phyloP scores from a whole-genome alignment of 2,797 vertebrate genomes.

The Galaxias olidus region DNA sequence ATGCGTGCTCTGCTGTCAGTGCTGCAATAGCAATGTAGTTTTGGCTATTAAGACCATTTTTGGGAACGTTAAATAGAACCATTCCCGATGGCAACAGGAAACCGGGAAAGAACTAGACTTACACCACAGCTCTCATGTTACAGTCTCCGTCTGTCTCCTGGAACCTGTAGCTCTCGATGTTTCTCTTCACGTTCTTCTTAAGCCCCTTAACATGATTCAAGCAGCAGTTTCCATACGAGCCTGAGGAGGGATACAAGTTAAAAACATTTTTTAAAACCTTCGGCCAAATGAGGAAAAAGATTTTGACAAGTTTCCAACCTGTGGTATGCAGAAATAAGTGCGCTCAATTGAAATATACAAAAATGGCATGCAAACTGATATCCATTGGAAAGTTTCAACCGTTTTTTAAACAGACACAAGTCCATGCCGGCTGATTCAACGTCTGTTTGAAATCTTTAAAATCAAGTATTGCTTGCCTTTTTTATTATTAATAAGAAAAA shows the following conservation, averaged over 20 bases:
- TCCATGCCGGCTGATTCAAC: not conserved
- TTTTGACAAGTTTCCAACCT: no score
- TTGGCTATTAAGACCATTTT: no score
- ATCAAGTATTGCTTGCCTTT: not conserved
- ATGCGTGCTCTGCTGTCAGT: no score
- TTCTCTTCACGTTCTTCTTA: rapidly evolving
- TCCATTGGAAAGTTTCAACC: not conserved
- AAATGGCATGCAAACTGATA: not conserved
- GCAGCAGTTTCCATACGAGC: slow-evolving; percentile 75
- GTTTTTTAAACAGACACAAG: not conserved
- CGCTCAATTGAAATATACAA: not conserved
- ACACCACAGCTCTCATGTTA: slow-evolving; percentile 76
- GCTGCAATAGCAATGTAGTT: not conserved
- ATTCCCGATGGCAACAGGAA: no score
- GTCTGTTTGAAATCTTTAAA: not conserved
- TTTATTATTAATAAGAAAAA: not conserved
- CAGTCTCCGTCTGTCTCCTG: slow-evolving; percentile 78
- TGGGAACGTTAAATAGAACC: no score
- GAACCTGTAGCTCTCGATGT: slow-evolving; percentile 45
- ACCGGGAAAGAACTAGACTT: slow-evolving; percentile 45
- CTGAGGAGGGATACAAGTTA: slow-evolving; percentile 36
- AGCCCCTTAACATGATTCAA: slow-evolving; percentile 23
- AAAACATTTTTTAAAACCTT: no score
- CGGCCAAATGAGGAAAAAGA: no score
- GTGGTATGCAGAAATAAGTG: not conserved